Base-by-base conservation (phyloP, 2,888 invertebrate species). In the Prenolepis imparis region DNA sequence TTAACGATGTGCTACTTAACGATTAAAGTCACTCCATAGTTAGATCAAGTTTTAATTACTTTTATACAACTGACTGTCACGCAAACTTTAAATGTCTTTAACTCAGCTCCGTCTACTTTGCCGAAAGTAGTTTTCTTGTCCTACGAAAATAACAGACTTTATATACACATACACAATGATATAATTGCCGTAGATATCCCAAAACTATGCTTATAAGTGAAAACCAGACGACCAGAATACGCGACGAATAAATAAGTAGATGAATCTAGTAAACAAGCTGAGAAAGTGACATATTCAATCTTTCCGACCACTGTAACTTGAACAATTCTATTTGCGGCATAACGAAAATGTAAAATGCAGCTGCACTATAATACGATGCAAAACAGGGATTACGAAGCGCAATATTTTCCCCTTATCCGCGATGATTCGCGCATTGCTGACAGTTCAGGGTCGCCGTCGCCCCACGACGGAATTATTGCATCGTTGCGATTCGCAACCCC, bases 1-100 rank as follows among this genome's bases (percentile, higher is more conserved):
- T 75, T 80, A 84, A 86, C 88, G 80, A 82, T 80, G 74, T 84
- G 86, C 84, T 88, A 88, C 88, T 88, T 84, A 86, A 86, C 63
- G 78, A 67, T 59, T 66, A 75, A 88, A 88, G 82, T 84, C 74
- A 63, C 61, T 67, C 55, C 61, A 52, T 52, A 67, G 73, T 75
- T 72, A 55, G 70, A 55, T 44, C 48, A 84, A 84, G 73, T 86
- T 88, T 88, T 86, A 88, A 88, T 88, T 83, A 82, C 84, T 83
- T 82, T 75, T 67, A 68, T 61, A 70, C 78, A 83, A 74, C 67
- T 80, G 63, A 64, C 64, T 67, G 61, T 81, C 80, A 48, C 80
- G 80, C 32, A 55, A 81, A 87, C 80, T 77, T 84, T 82, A 39
- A 82, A 84, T 67, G 80, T 72, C 81, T 83, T 84, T 83, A 74